Evolutionary conservation across 1,140 invertebrate species (phyloP), one percentile per base, ranked within the genome.

Genomic region (Aphelenchoides fujianensis): DNA sequence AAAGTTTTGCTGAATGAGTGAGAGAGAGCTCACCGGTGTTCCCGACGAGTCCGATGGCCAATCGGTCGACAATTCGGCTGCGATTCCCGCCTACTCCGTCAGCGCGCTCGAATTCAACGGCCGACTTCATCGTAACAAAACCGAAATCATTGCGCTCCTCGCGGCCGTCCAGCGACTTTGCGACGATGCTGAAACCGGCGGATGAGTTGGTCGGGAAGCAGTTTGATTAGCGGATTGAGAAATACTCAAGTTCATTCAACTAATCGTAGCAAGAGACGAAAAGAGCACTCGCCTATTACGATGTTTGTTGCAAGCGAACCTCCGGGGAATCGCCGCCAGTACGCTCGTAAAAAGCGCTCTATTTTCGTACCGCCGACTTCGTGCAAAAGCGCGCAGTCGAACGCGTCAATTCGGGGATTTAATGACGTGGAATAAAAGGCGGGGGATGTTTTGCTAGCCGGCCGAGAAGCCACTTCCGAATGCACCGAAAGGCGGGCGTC

Each of bases 121-220:
- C 76, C 7, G 79, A 79, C 54, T 81, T 82, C 3, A 73, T 62
- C 0, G 80, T 83, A 71, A 82, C 68, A 53, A 82, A 82, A 30
- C 80, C 80, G 12, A 82, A 37, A 55, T 82, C 79, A 52, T 62
- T 66, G 55, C 74, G 78, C 5, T 54, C 63, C 52, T 83, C 79
- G 16, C 32, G 52, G 5, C 72, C 78, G 30, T 81, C 73, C 16
- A 79, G 62, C 27, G 70, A 66, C 2, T 32, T 52, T 0, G 77
- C 78, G 0, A 30, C 53, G 9, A 80, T 64, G 52, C 77, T 79
- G 37, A 68, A 80, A n/a, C n/a, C n/a, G n/a, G n/a, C n/a, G n/a
- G n/a, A 12, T 23, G 41, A 23, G 41, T 48, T 48, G 41, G n/a
- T n/a, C n/a, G n/a, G n/a, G n/a, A n/a, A n/a, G n/a, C n/a, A n/a